Evolutionary conservation across 1,140 invertebrate species (phyloP), one percentile per base, ranked within the genome.

Genomic region (Drosophila kikkawai): DNA sequence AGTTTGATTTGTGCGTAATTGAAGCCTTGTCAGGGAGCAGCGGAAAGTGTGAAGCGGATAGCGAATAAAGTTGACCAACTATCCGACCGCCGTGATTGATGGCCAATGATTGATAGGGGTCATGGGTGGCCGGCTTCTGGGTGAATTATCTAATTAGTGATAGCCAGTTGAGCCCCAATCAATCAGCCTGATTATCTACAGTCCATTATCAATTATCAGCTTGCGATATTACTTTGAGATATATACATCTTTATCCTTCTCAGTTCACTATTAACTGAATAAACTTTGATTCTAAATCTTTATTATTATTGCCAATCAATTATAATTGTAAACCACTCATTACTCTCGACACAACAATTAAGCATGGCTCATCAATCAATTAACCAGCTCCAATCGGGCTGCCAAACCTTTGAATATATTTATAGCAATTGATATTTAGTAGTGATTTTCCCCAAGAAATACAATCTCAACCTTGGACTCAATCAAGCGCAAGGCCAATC

Each of bases 1-100:
- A 61, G 60, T 73, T 77, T 73, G 75, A 82, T 82, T 78, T 79
- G 75, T 63, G 61, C 60, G 61, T 77, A 82, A 75, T 82, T 69
- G 59, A 75, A 69, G 58, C 66, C 48, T 70, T 59, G 59, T 37
- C 44, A 51, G 29, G 44, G 53, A 9, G 19, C n/a, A 57, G 6
- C 55, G 36, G 12, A 12, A 1, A 22, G 7, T 12, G 45, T 7
- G 58, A 17, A 61, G 34, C 5, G 15, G 19, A 15, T 8, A 61
- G 34, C 5, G 15, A 13, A 15, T 8, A 26, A 66, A 73, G 69
- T 73, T 71, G 55, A 32, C 57, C 37, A 50, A 73, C 69, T 71
- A 71, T 42, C 44, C 44, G 15, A 15, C 13, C 37, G 13, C 64
- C 39, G 6, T 73, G 69, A 69, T 80, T 81, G 70, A 60, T 50